phyloP scores from a whole-genome alignment of 2,888 invertebrate genomes.

The Hyposoter dolosus region DNA sequence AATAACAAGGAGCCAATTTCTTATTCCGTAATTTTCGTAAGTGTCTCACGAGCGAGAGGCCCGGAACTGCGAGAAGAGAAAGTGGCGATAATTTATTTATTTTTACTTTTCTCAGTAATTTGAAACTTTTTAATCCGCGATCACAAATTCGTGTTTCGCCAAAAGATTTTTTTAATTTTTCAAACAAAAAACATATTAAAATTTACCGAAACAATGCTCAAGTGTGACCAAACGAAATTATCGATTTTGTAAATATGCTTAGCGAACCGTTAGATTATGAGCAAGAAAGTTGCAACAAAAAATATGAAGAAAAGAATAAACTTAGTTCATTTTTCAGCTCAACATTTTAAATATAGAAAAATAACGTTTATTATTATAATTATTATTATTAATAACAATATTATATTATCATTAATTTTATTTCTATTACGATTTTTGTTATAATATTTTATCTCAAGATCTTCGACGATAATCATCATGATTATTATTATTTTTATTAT shows the following conservation, averaged over 20 bases:
- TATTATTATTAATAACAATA: slow-evolving; percentile 1
- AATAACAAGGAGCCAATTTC: slow-evolving; percentile 42
- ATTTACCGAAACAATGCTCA: slow-evolving; percentile 69
- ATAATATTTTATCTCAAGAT: slow-evolving; percentile 53
- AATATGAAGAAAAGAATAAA: slow-evolving; percentile 14
- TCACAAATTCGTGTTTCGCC: slow-evolving; percentile 2
- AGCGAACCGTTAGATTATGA: slow-evolving; percentile 58
- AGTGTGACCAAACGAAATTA: slow-evolving; percentile 67
- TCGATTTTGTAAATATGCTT: slow-evolving; percentile 70
- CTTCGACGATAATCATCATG: slow-evolving; percentile 41
- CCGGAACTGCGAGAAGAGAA: slow-evolving; percentile 56
- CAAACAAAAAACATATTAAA: background rate
- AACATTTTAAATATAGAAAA: slow-evolving; percentile 55
- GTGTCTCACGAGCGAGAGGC: slow-evolving; percentile 22
- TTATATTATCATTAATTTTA: slow-evolving; percentile 44
- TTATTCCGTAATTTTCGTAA: slow-evolving; percentile 46
- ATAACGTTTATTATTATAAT: slow-evolving; percentile 50
- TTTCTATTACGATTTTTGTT: slow-evolving; percentile 11
- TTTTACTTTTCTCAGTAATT: slow-evolving; percentile 12
- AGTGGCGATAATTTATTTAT: slow-evolving; percentile 22
- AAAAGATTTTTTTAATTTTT: slow-evolving; percentile 19
- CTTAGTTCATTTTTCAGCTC: slow-evolving; percentile 55
- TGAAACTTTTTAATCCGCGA: background rate
- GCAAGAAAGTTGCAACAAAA: slow-evolving; percentile 41
- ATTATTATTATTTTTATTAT: slow-evolving; percentile 36